Conservation (phyloP, 2,888 invertebrate genomes). For the Pseudococcus longispinus region DNA sequence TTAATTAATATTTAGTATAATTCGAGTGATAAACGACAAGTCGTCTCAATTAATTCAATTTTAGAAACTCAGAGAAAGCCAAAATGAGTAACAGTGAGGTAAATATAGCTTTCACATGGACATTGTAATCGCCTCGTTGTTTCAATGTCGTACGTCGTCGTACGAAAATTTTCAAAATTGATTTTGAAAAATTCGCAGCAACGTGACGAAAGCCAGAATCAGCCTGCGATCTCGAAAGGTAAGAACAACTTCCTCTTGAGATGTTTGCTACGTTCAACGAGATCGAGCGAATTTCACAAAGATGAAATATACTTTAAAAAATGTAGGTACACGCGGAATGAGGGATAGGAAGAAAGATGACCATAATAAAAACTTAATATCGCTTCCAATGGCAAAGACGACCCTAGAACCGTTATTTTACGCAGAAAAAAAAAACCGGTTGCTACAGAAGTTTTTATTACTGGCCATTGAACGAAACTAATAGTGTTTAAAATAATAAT, state of each 20-base stretch:
- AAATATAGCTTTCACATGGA: not conserved
- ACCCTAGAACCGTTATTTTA: slow-evolving; percentile 48
- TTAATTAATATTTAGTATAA: slow-evolving; percentile 19
- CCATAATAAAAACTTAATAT: slow-evolving; percentile 32
- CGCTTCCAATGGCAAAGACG: slow-evolving; percentile 5
- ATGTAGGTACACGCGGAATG: not conserved
- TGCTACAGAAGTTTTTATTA: slow-evolving; percentile 22
- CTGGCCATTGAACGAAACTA: slow-evolving; percentile 33
- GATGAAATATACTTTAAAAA: not conserved
- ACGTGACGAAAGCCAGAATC: not conserved
- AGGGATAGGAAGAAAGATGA: slow-evolving; percentile 11
- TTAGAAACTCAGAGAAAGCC: slow-evolving; percentile 41
- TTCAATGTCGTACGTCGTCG: not conserved
- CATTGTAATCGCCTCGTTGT: not conserved
- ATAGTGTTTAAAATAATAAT: not conserved
- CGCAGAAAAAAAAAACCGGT: slow-evolving; percentile 38
- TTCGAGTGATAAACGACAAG: not conserved
- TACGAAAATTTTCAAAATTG: not conserved
- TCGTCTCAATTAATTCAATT: slow-evolving; percentile 5
- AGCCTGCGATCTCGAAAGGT: not conserved
- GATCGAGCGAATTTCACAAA: not conserved
- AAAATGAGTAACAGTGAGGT: not conserved
- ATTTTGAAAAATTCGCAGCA: not conserved
- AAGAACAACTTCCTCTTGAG: not conserved
- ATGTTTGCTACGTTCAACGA: not conserved